Base-by-base conservation (phyloP, 64 coral and sea anemone genomes). In the Porites lutea region DNA sequence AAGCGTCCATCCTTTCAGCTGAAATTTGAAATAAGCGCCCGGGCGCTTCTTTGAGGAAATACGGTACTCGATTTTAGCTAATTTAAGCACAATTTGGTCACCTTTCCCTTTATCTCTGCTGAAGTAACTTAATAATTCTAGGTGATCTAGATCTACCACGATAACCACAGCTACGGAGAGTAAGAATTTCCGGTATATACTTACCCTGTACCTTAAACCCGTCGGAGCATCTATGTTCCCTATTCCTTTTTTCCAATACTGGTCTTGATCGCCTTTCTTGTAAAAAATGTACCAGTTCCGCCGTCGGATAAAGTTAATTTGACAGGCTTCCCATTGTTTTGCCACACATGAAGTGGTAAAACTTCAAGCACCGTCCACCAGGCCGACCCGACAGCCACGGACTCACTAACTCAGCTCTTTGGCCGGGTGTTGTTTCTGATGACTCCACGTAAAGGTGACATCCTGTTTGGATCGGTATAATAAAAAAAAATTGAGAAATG, bases 361-460 rank as follows among this genome's bases (percentile, higher is more conserved):
- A 86, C 59, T 95, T 95, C 13, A 95, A 46, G 45, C 93, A 95
- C 48, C 79, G 93, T 4, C 93, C 93, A 9, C 93, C 88, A 14
- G 37, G 13, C 23, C 65, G 43, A 23, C 61, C 73, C 4, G 93
- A 13, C 4, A 77, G 48, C 93, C 93, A 95, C 8, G 71, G 50
- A 13, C 79, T 84, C 20, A 83, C 58, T 9, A 95, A 47, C 2
- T 79, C 82, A 3, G 93, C 93, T 5, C 15, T 87, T 48, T 95
- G 59, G 3, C 93, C 88, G 64, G 58, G 48, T 8, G 77, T 86
- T 8, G 69, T 15, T 46, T 1, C 54, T 7, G 93, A 95, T 19
- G 93, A 95, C 48, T 95, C 93, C 55, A 90, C 75, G 47, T 96
- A 96, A 37, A 95, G 15, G 48, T 90, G 90, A 71, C 77, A 86